Percentiles rank a stretch among this genome's conserved stretches.
Conservation (phyloP, 2,113 vertebrate genomes). For the Indicator maculatus region DNA sequence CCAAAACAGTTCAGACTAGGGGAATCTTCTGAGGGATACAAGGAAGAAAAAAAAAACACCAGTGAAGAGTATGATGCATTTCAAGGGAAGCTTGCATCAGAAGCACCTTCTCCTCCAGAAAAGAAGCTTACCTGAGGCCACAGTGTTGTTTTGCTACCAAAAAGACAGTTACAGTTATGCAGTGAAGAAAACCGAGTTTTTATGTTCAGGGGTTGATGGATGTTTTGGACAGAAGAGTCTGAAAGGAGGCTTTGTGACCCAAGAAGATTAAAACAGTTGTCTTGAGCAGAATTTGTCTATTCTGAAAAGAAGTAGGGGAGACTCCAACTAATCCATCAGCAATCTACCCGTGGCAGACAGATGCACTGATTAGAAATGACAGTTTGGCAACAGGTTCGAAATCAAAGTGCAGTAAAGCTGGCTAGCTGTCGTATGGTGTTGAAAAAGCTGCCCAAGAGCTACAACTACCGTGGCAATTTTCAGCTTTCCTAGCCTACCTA, state of each 20-base stretch:
- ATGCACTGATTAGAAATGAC: not conserved
- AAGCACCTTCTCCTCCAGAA: not conserved
- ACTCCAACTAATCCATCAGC: constrained; percentile 4
- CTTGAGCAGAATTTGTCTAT: not conserved
- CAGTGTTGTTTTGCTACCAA: not conserved
- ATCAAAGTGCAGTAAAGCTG: not conserved
- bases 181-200: not conserved
- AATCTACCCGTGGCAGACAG: not conserved
- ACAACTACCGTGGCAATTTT: not conserved
- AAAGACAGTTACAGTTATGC: not conserved
- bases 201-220: not conserved
- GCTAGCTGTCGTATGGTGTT: not conserved
- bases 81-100: not conserved
- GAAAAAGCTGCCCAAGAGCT: not conserved
- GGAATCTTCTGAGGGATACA: not conserved
- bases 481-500: not conserved
- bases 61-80: not conserved
- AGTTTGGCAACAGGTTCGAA: constrained; percentile 5
- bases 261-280: constrained; percentile 51
- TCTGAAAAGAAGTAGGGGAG: not conserved
- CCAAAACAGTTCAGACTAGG: not conserved
- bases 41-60: not conserved
- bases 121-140: not conserved
- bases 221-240: constrained; percentile 5
- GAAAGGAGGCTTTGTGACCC: constrained; percentile 29